A percentile compares a stretch with the other conserved stretches of the same genome.
Conservation (phyloP, 2,888 invertebrate genomes). For the Phyllotreta striolata region DNA sequence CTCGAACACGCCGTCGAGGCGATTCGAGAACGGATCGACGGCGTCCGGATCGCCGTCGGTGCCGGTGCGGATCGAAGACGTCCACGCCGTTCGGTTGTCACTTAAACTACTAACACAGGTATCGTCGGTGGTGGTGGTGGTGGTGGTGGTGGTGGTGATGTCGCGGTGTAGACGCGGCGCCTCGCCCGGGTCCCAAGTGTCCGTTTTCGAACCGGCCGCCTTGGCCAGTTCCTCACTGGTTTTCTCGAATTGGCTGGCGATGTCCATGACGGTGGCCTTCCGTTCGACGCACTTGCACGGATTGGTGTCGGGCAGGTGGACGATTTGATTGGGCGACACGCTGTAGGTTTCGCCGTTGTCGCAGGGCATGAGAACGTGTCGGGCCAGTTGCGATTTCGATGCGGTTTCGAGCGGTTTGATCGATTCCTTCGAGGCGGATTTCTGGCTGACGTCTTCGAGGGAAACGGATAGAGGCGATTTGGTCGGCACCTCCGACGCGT, state of each 20-base stretch:
- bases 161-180: slow-evolving; percentile 35
- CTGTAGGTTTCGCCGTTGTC: slow-evolving; percentile 87
- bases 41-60: slow-evolving; percentile 41
- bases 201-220: slow-evolving; percentile 63
- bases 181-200: slow-evolving; percentile 76
- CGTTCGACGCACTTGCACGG: slow-evolving; percentile 36
- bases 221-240: slow-evolving; percentile 30
- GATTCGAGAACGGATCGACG: slow-evolving; percentile 73
- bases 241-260: slow-evolving; percentile 65
- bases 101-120: slow-evolving; percentile 61
- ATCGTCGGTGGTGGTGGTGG: slow-evolving; percentile 54
- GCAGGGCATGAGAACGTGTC: slow-evolving; percentile 84
- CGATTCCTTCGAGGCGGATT: slow-evolving; percentile 50
- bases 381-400: slow-evolving; percentile 59
- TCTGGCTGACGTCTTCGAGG: slow-evolving; percentile 68
- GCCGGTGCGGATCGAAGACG: slow-evolving; percentile 58
- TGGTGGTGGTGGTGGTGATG: slow-evolving; percentile 51
- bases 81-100: slow-evolving; percentile 61
- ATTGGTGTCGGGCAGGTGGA: slow-evolving; percentile 70
- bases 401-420: slow-evolving; percentile 39
- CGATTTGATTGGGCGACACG: slow-evolving; percentile 90
- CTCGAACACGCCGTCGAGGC: slow-evolving; percentile 76
- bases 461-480: slow-evolving; percentile 71
- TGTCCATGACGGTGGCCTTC: slow-evolving; percentile 64
- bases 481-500: slow-evolving; percentile 63